Base-by-base conservation (phyloP, 2,888 invertebrate species). In the Megaustenia siamemsis region DNA sequence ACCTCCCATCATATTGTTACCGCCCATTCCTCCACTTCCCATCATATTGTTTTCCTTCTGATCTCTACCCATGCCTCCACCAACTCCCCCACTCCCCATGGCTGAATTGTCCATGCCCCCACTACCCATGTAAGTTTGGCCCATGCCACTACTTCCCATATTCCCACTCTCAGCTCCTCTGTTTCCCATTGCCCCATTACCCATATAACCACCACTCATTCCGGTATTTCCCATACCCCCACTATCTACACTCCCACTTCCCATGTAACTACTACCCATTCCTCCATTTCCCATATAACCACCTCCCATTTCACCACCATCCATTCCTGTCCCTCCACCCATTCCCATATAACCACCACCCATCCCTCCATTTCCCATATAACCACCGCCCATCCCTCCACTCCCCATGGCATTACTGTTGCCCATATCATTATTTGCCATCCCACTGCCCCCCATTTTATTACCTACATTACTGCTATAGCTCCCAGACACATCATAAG, bases 21-120 rank as follows among this genome's bases (percentile, higher is more conserved):
- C 73, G 60, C n/a, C 78, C 68, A 28, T 53, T 21, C 40, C n/a
- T 24, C 79, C 78, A 49, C 73, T 45, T 49, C 60, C 76, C 73
- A 43, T 75, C 78, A 49, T 45, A 75, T 24, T 12, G 12, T 45
- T 45, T 12, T 12, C 45, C 45, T 10, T 45, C 12, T 6, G 45
- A 45, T 12, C 45, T 10, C 45, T 63, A 71, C 32, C 53, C 35
- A 38, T 53, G 35, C 0, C 43, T 3, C 45, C 75, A 32, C 78
- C n/a, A n/a, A n/a, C n/a, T n/a, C n/a, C n/a, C n/a, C n/a, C n/a
- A n/a, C n/a, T n/a, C n/a, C n/a, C n/a, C n/a, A n/a, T n/a, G n/a
- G n/a, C n/a, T n/a, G n/a, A n/a, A n/a, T n/a, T 49, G 24, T 56
- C 73, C 32, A 49, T 43, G 18, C 45, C 38, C 40, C 71, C 63